Evolutionary conservation across 2,113 vertebrate species (phyloP).

Genomic region (Microtus pennsylvanicus): DNA sequence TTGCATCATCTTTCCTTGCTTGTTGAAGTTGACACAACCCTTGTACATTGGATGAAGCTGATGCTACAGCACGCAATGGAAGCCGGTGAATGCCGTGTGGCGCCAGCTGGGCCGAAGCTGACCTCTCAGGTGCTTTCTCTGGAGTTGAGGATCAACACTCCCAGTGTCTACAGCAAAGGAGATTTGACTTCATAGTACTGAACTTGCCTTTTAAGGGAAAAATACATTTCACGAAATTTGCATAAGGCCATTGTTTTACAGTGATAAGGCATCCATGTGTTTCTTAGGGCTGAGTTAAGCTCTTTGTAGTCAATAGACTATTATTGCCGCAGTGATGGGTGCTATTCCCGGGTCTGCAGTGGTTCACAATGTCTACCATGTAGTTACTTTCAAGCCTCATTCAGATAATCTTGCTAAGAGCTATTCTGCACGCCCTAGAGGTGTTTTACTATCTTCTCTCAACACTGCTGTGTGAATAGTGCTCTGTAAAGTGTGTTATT

Average conservation of each 20-base stretch:
- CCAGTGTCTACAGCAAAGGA: background rate
- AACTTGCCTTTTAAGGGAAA: conserved; percentile 41
- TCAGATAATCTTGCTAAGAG: conserved; percentile 64
- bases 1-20: background rate
- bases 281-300: too few species aligned
- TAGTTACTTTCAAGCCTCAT: conserved; percentile 69
- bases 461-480: conserved; percentile 66
- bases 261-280: background rate
- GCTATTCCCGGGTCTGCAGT: conserved; percentile 56
- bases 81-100: fast-evolving
- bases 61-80: background rate
- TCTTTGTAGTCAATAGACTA: background rate
- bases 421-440: conserved; percentile 42
- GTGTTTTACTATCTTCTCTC: conserved; percentile 39
- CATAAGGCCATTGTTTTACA: conserved; percentile 74
- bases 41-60: background rate
- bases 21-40: background rate
- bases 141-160: background rate
- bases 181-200: background rate
- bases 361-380: conserved; percentile 40
- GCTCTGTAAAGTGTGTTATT: conserved; percentile 67
- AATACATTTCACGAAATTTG: conserved; percentile 80
- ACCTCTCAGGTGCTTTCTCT: background rate
- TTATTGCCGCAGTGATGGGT: conserved; percentile 72
- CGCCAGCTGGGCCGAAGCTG: background rate